Conservation (phyloP, 1,140 invertebrate genomes). For the Planococcus citri region DNA sequence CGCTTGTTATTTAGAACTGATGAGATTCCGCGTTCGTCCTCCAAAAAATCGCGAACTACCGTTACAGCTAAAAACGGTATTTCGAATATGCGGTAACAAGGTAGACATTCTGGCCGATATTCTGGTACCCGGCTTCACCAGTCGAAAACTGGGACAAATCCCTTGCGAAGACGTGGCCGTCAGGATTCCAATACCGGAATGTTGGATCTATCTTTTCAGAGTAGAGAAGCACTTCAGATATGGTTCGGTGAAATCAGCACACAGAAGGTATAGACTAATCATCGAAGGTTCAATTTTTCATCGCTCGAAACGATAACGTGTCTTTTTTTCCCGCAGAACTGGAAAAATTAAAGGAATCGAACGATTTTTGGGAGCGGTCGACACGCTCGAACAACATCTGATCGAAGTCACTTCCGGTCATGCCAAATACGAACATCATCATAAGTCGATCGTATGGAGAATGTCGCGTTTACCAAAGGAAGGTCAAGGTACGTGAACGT, state of each 20-base stretch:
- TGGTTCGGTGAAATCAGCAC: constrained; percentile 95
- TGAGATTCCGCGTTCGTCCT: constrained; percentile 91
- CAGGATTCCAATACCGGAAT: constrained; percentile 94
- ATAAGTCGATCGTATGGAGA: constrained; percentile 93
- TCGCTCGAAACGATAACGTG: too few relatives aligned
- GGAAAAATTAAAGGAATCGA: constrained; percentile 91
- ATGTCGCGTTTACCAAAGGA: constrained; percentile 92
- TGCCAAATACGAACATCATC: constrained; percentile 98
- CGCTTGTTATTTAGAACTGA: constrained; percentile 93
- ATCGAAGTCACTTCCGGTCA: constrained; percentile 96
- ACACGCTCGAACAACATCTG: constrained; percentile 78
- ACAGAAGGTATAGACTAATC: too few relatives aligned
- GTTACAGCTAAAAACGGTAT: constrained; percentile 78
- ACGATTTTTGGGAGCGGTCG: constrained; percentile 81
- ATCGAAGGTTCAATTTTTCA: too few relatives aligned
- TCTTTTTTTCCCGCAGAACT: constrained; percentile 42
- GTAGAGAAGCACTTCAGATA: constrained; percentile 98
- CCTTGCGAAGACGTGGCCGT: constrained; percentile 97
- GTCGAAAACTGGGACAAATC: constrained; percentile 83
- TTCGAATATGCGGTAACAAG: constrained; percentile 73
- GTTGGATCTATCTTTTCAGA: constrained; percentile 97
- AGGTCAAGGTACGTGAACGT: constrained; percentile 67
- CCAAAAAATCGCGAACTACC: constrained; percentile 94
- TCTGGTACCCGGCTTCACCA: constrained; percentile 90
- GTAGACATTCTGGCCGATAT: constrained; percentile 89